Evolutionary conservation across 2,113 vertebrate genomes (phyloP), one percentile per base, ranked within the genome.

Genomic region (Aptenodytes patagonicus): DNA sequence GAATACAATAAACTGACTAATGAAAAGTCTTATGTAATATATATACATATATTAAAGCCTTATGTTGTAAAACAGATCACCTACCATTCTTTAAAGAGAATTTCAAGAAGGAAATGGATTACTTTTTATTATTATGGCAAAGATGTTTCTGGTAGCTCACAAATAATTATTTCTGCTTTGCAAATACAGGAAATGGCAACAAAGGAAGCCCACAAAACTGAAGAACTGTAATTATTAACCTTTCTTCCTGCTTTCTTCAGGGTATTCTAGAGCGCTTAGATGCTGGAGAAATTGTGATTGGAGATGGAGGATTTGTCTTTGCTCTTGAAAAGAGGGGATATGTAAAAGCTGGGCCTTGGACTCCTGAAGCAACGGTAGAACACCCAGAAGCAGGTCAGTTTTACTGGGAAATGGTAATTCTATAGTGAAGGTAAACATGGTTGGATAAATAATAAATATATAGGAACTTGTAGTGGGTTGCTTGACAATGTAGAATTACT

Each of bases 341-440:
- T 0, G 99, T 99, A 17, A 99, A 99, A 93, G 99, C 99, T 11
- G 99, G 99, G 6, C 99, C 99, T 29, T 99, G 99, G 99, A 99
- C 99, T 32, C 99, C 99, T 16, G 99, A 99, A 96, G 99, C 99
- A 38, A 97, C 99, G 0, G 98, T 99, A 25, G 99, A 99, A 96
- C 96, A 99, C 90, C 99, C 99, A 2, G 99, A 99, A 96, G 99
- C 99, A 79, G 99, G 99, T 99, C 81, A 96, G 98, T 97, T 60
- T 87, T 65, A 42, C n/a, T 49, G 22, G 25, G 40, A 92, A 91
- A 61, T 38, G 0, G 32, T 64, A 52, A 47, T 87, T 18, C 26
- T 83, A 11, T 28, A 49, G 9, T 29, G 17, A 89, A 46, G 51
- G 28, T 68, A 68, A 90, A 65, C 24, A 55, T 22, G 13, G 14